Percentiles rank a stretch among this genome's conserved stretches.
Evolutionary conservation across 2,888 invertebrate genomes (phyloP).

Genomic region (Cryptosula pallasiana): DNA sequence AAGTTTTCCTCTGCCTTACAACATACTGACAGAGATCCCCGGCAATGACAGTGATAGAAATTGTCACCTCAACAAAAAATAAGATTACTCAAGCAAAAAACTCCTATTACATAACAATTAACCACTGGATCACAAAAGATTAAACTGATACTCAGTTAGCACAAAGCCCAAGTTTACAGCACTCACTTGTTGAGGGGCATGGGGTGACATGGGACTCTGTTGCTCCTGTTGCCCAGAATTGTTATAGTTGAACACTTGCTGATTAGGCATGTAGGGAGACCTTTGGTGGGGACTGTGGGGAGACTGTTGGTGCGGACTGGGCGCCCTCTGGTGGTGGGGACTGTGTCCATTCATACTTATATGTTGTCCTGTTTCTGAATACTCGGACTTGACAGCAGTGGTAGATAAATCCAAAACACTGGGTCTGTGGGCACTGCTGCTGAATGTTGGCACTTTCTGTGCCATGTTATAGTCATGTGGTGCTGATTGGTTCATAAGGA

Average conservation of each 20-base stretch:
- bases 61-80: too few species aligned
- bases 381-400: not conserved
- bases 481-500: not conserved
- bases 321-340: constrained; percentile 1
- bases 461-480: not conserved
- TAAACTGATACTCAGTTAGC: too few species aligned
- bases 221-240: not conserved
- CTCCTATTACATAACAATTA: too few species aligned
- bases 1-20: too few species aligned
- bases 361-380: not conserved
- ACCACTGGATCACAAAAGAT: too few species aligned
- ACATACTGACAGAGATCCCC: too few species aligned
- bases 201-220: constrained; percentile 5
- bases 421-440: constrained; percentile 14
- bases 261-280: constrained; percentile 8
- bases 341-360: constrained; percentile 6
- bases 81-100: too few species aligned
- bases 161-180: not conserved
- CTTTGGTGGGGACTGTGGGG: constrained; percentile 12
- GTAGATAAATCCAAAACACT: constrained; percentile 13
- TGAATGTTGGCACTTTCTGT: constrained; percentile 9
- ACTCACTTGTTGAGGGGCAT: constrained; percentile 16
- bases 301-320: not conserved
- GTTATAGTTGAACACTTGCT: constrained; percentile 16
- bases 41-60: too few species aligned